These are phyloP conservation scores for Desmophyllum pertusum DNA, from an alignment of 92 coral and sea anemone species.

Conservation along the genomic window DNA sequence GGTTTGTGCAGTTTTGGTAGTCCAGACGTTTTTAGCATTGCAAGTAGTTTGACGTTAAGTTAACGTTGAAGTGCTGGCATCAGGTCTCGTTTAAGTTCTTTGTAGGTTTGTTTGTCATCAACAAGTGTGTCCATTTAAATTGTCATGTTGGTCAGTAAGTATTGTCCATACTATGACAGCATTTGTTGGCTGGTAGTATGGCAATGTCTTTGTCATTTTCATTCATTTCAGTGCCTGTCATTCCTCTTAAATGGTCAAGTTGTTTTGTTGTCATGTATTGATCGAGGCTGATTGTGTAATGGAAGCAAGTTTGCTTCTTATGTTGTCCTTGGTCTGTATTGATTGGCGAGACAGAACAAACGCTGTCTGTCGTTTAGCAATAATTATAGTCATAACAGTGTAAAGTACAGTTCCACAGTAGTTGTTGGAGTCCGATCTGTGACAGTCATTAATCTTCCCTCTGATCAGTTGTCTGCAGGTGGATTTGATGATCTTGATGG, in stretches of 20 bases:
- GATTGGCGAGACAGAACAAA: slow-evolving; percentile 40
- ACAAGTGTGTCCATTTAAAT: slow-evolving; percentile 20
- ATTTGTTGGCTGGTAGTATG: slow-evolving; percentile 37
- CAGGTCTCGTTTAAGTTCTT: slow-evolving; percentile 47
- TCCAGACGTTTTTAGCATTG: no score
- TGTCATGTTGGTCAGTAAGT: slow-evolving; percentile 32
- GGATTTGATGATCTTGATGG: slow-evolving; percentile 56
- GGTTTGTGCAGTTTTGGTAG: no score
- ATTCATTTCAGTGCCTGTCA: slow-evolving; percentile 35
- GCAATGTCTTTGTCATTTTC: slow-evolving; percentile 2
- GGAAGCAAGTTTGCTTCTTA: slow-evolving; percentile 42
- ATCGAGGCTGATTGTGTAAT: slow-evolving; percentile 43
- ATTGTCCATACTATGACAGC: slow-evolving; percentile 53
- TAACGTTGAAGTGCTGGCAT: slow-evolving; percentile 20
- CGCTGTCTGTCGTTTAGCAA: no score
- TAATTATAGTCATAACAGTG: no score
- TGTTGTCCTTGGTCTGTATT: slow-evolving; percentile 35
- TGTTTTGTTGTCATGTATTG: slow-evolving; percentile 30
- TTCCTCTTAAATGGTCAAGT: slow-evolving; percentile 53
- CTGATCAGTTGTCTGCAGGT: slow-evolving; percentile 57
- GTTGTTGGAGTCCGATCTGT: no score
- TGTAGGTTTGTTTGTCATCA: slow-evolving; percentile 18
- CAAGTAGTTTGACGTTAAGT: no score
- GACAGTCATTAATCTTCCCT: slow-evolving; percentile 65
- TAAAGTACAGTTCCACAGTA: no score